Evolutionary conservation across 2,797 vertebrate genomes (phyloP).

Genomic region (Tadarida brasiliensis): DNA sequence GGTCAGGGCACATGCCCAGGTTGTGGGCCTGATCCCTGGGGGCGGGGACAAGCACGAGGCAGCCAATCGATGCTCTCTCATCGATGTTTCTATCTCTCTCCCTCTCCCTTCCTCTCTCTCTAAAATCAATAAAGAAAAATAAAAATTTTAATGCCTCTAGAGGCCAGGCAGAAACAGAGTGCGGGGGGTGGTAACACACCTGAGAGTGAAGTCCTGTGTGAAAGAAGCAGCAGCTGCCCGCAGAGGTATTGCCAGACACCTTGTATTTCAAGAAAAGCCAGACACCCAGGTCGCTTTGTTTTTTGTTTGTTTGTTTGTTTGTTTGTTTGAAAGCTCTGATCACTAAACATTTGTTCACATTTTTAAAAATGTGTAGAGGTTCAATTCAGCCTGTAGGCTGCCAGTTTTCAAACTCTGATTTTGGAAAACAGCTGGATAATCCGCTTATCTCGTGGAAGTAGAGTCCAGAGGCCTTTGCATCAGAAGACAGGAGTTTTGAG

Average conservation of each 20-base stretch:
- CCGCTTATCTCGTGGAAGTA: not conserved
- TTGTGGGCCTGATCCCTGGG: no score
- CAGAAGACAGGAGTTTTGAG: not conserved
- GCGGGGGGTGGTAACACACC: fast-evolving
- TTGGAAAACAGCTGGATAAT: constrained; percentile 39
- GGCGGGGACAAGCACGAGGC: no score
- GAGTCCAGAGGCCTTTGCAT: not conserved
- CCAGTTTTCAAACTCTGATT: not conserved
- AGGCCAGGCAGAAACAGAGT: not conserved
- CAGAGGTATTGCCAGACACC: not conserved
- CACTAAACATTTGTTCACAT: not conserved
- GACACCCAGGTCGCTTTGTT: not conserved
- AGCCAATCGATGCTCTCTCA: no score
- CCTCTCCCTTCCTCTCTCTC: no score
- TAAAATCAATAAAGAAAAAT: no score
- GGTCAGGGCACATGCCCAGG: no score
- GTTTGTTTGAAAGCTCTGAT: not conserved
- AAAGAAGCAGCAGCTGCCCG: not conserved
- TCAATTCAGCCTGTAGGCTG: not conserved
- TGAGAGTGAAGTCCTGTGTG: not conserved
- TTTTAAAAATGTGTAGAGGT: not conserved
- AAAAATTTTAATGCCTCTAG: not conserved
- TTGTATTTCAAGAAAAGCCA: constrained; percentile 1
- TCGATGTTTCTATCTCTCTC: no score
- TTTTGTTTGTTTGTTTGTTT: not conserved